Evolutionary conservation across 2,113 vertebrate species (phyloP), one percentile per base, ranked within the genome.

Genomic region (Aspidoscelis tigris): DNA sequence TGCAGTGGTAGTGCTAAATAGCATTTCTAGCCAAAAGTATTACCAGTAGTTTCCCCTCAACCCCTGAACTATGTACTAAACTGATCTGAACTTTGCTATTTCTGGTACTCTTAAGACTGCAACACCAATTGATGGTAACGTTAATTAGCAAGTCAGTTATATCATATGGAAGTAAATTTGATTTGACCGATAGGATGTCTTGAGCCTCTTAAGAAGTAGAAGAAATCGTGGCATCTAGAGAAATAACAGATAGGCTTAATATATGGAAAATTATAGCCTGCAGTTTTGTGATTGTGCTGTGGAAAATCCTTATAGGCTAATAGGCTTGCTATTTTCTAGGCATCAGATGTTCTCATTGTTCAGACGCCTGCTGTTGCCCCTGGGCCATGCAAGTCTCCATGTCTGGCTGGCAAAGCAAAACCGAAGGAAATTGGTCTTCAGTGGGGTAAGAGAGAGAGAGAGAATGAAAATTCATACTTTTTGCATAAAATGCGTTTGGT

Each of bases 301-400:
- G 1, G 18, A 39, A 53, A 50, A 33, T 11, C 47, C 4, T 64
- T 64, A 14, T 47, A 55, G 24, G 21, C 84, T 90, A 10, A 88
- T 71, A 70, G 0, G 0, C 82, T 10, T 88, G 0, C 91, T 79
- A 22, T 8, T 88, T 85, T 74, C 81, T 82, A 97, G 97, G 88
- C 86, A 74, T 97, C 97, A 2, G 97, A 97, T 68, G 74, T 92
- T 68, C 84, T 88, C 26, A 93, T 90, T 70, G 92, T 96, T 72
- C 95, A 96, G 0, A 97, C 94, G 0, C 85, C 94, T 0, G 91
- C 95, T 3, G 88, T 96, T 86, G 94, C 96, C 78, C 96, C 96
- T 0, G 95, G 94, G 7, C 90, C 89, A 0, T 96, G 96, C 71
- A 86, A 5, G 0, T 74, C 89, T 20, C 93, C 92, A 0, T 84